A percentile compares a stretch with the other conserved stretches of the same genome.
Conservation (phyloP, 2,797 vertebrate species). For the Falco rusticolus region DNA sequence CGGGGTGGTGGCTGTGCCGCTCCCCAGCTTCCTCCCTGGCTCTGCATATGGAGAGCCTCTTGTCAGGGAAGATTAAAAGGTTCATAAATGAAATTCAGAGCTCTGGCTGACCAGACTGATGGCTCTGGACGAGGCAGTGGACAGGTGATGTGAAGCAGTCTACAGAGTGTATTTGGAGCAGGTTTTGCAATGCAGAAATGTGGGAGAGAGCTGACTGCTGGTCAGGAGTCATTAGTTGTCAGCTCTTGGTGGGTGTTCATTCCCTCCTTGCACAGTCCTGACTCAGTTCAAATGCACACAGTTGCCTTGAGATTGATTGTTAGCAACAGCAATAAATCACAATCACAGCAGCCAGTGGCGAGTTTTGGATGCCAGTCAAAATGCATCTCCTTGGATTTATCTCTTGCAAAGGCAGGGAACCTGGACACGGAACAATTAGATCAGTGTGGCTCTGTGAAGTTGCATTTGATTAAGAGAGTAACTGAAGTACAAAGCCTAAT, state of each 20-base stretch:
- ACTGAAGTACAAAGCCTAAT: constrained; percentile 12
- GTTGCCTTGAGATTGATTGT: constrained; percentile 8
- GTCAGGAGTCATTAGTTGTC: neutral
- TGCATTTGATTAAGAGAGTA: constrained; percentile 37
- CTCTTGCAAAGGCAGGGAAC: neutral
- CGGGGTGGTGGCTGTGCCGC: neutral
- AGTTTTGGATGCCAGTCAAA: constrained; percentile 47
- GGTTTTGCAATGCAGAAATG: neutral
- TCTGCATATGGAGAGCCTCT: rapidly evolving
- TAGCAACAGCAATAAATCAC: constrained; percentile 48
- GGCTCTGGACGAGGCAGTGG: neutral
- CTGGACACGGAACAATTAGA: constrained; percentile 12
- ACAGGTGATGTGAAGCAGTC: neutral
- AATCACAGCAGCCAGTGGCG: neutral
- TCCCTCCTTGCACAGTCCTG: neutral
- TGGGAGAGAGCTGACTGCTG: neutral
- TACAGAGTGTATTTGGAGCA: neutral
- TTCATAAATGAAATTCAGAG: neutral
- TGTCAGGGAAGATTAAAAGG: neutral
- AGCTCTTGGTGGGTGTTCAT: neutral
- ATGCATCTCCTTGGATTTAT: neutral
- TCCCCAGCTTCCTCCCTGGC: neutral
- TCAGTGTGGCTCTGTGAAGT: neutral
- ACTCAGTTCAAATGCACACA: neutral
- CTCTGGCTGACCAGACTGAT: neutral